These are phyloP conservation scores for Pampusana beccarii DNA, from an alignment of 2,113 vertebrate species.

Conservation along the genomic window DNA sequence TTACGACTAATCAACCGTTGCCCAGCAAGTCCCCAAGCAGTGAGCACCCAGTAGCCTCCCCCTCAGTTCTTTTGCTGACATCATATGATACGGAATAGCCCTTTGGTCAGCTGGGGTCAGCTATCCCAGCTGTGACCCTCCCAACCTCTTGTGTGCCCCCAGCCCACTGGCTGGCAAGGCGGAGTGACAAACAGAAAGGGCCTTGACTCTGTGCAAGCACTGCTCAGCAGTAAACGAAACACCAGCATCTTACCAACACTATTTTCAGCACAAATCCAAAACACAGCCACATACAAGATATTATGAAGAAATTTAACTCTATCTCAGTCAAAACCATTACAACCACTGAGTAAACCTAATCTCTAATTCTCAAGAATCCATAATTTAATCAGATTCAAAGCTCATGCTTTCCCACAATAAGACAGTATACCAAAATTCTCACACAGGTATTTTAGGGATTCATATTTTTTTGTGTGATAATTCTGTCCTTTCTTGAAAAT, in stretches of 20 bases:
- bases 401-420: not conserved
- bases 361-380: not conserved
- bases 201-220: not conserved
- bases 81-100: not conserved
- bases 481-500: not conserved
- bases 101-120: not conserved
- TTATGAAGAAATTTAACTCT: not conserved
- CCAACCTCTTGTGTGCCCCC: not conserved
- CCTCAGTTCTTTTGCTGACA: not conserved
- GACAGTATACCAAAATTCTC: not conserved
- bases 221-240: not conserved
- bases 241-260: not conserved
- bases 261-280: not conserved
- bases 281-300: not conserved
- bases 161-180: fast-evolving
- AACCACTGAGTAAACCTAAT: not conserved
- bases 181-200: not conserved
- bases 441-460: too few relatives aligned
- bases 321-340: not conserved
- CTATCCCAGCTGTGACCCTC: not conserved
- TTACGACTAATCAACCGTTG: fast-evolving
- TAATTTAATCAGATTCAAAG: not conserved
- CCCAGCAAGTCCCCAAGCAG: not conserved
- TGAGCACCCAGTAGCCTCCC: fast-evolving
- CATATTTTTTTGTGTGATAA: too few relatives aligned